phyloP scores from a whole-genome alignment of 2,888 invertebrate genomes.

The Drosophila acutilabella region DNA sequence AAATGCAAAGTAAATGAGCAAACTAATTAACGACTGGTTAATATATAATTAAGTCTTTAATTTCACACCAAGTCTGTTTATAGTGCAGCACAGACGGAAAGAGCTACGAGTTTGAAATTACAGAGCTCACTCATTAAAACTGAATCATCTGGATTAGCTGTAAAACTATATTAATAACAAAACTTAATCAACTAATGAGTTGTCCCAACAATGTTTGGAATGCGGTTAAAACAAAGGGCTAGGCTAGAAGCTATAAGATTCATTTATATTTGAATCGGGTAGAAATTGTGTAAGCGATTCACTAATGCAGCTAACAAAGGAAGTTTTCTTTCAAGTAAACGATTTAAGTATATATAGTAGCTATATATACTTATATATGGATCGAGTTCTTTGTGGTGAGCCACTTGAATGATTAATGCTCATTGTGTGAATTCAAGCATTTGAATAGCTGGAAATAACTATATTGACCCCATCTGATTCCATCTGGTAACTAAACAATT shows the following conservation, averaged over 20 bases:
- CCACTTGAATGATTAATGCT: slow-evolving; percentile 39
- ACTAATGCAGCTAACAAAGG: slow-evolving; percentile 33
- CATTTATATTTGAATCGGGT: too few species aligned
- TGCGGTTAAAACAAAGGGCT: not conserved
- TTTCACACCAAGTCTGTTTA: not conserved
- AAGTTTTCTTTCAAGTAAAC: slow-evolving; percentile 3
- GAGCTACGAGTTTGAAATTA: not conserved
- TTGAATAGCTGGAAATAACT: slow-evolving; percentile 5
- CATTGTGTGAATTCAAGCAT: slow-evolving; percentile 13
- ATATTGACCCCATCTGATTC: slow-evolving; percentile 3
- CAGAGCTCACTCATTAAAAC: not conserved
- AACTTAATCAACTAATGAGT: not conserved
- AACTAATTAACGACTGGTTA: too few species aligned
- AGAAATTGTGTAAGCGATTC: too few species aligned
- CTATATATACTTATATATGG: not conserved
- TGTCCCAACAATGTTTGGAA: not conserved
- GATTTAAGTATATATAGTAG: slow-evolving; percentile 4
- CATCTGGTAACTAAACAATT: slow-evolving; percentile 12
- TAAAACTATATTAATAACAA: slow-evolving; percentile 2
- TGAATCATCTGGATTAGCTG: not conserved
- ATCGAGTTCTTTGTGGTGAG: slow-evolving; percentile 23
- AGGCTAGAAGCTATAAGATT: too few species aligned
- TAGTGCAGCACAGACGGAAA: not conserved
- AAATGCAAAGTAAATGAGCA: too few species aligned
- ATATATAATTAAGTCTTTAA: too few species aligned